Evolutionary conservation across 2,888 invertebrate genomes (phyloP).

Genomic region (Tanytarsus gracilentus): DNA sequence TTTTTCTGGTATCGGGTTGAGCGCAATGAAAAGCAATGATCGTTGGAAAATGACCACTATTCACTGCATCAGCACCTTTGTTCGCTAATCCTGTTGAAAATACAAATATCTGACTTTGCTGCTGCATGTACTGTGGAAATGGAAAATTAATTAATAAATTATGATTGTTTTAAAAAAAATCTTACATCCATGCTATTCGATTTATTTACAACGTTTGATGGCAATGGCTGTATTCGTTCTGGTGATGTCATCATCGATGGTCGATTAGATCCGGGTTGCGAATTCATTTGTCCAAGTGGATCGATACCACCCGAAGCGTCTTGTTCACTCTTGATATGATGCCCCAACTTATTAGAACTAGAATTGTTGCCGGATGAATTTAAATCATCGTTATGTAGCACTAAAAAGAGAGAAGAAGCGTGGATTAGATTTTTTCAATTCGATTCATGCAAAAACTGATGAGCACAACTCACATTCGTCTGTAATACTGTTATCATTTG

Average conservation of each 20-base stretch:
- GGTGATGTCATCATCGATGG: conserved; percentile 8
- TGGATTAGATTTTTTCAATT: neutral
- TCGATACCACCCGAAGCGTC: neutral
- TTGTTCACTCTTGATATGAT: conserved; percentile 28
- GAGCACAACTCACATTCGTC: conserved; percentile 13
- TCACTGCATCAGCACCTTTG: conserved; percentile 86
- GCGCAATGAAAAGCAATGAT: conserved; percentile 94
- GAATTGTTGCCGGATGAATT: conserved; percentile 14
- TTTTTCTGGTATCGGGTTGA: conserved; percentile 89
- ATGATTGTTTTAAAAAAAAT: neutral
- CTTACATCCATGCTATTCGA: conserved; percentile 29
- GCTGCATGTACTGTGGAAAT: conserved; percentile 67
- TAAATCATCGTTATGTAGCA: conserved; percentile 21
- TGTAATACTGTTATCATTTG: conserved; percentile 24
- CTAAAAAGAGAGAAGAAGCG: neutral
- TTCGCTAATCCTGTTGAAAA: conserved; percentile 92
- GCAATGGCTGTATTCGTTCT: conserved; percentile 26
- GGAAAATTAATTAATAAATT: conserved; percentile 12
- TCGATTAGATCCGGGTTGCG: conserved; percentile 15
- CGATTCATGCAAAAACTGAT: neutral
- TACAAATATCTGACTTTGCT: conserved; percentile 96
- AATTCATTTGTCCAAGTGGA: conserved; percentile 8
- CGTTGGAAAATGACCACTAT: conserved; percentile 79
- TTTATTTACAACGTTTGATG: conserved; percentile 29
- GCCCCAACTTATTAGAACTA: conserved; percentile 13